Evolutionary conservation across 2,113 vertebrate species (phyloP), one percentile per base, ranked within the genome.

Genomic region (Grammomys surdaster): DNA sequence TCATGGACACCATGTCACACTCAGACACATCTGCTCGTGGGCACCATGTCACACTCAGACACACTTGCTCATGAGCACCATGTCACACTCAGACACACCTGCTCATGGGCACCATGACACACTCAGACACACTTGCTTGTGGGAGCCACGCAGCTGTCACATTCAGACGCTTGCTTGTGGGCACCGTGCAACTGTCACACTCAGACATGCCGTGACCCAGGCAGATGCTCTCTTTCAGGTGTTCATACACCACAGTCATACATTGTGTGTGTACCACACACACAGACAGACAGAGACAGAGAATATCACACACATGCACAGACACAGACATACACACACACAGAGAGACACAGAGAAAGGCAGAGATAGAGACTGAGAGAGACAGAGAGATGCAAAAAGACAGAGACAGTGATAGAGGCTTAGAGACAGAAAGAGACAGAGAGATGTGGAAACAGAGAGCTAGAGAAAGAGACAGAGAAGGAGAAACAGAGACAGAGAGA

Each of bases 91-190:
- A 48, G 46, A 48, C 46, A 48, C 7, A 7, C 46, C 7, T 48
- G 46, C 7, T 48, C 7, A 7, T 48, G 46, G 46, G 46, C 46
- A 48, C 46, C 46, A 48, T 48, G 46, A 3, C 46, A 48, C 7
- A 48, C 46, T 48, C 46, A 48, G 46, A 5, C 46, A 48, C 46
- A 7, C 46, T 48, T 48, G 46, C 46, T 48, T 3, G 46, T 48
- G 46, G 46, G 46, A 4, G 7, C 46, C 46, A 48, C 40, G 40
- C 40, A 40, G 40, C 40, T 48, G 46, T 48, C 46, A 48, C 46
- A 48, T 3, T 48, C 46, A 48, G 7, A 48, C 46, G 7, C 54
- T 9, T 12, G 20, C 14, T 36, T 36, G 4, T 0, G 7, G 46
- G 19, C 20, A 5, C 48, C 48, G 56, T 1, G 1, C 7, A 22